Percentiles rank a stretch among this genome's conserved stretches.
These are phyloP conservation scores for Brachionus rotundiformis DNA, from an alignment of 1,140 invertebrate species.

Conservation along the genomic window DNA sequence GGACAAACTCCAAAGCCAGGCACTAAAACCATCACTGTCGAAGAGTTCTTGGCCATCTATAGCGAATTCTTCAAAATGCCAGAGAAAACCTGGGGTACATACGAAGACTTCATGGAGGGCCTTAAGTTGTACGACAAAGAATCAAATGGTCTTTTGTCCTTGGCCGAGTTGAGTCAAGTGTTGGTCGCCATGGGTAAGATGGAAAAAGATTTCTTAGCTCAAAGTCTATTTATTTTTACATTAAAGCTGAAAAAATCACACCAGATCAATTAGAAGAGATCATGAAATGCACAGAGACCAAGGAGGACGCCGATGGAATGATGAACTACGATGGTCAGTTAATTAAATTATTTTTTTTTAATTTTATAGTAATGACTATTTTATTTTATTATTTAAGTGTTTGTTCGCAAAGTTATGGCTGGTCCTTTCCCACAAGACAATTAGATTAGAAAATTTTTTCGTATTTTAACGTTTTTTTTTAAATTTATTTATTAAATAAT, in stretches of 20 bases:
- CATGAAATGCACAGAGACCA: constrained; percentile 43
- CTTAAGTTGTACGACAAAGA: constrained; percentile 53
- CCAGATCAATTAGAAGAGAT: constrained; percentile 49
- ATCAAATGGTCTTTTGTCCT: constrained; percentile 48
- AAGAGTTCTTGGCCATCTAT: constrained; percentile 52
- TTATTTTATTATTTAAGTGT: constrained; percentile 14
- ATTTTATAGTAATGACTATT: not conserved
- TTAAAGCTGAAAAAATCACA: constrained; percentile 49
- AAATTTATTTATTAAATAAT: constrained; percentile 45
- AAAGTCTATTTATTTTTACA: not conserved
- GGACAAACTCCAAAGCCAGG: constrained; percentile 51
- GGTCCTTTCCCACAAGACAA: constrained; percentile 51
- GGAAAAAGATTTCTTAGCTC: not conserved
- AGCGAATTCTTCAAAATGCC: constrained; percentile 53
- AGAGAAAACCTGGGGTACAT: constrained; percentile 49
- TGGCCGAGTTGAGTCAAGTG: constrained; percentile 48
- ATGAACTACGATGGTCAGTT: constrained; percentile 48
- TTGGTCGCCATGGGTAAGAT: constrained; percentile 52
- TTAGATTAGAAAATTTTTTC: constrained; percentile 1
- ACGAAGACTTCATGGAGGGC: constrained; percentile 53
- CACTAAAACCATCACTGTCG: constrained; percentile 46
- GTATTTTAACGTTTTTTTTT: not conserved
- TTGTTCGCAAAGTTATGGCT: constrained; percentile 52
- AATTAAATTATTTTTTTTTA: not conserved
- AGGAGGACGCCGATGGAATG: constrained; percentile 51